Conservation (phyloP, 1,140 invertebrate genomes). For the Diuraphis noxia region DNA sequence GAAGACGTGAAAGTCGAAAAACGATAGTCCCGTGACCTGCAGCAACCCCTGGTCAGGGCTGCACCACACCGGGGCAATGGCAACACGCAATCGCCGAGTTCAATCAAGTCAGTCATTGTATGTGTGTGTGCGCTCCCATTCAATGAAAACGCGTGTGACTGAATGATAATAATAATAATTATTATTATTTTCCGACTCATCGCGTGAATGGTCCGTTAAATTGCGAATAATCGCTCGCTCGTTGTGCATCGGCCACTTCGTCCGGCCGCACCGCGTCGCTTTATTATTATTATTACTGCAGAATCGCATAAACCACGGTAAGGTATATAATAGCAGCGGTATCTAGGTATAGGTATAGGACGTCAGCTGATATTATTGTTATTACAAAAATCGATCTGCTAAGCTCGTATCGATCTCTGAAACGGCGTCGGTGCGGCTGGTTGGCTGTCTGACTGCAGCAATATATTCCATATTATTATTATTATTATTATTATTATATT, state of each 20-base stretch:
- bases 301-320: no score
- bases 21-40: not conserved
- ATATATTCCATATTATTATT: not conserved
- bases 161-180: not conserved
- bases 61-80: not conserved
- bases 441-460: not conserved
- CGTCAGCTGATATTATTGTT: no score
- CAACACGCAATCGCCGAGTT: not conserved
- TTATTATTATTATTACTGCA: no score
- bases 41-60: not conserved
- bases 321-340: no score
- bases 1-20: not conserved
- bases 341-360: no score
- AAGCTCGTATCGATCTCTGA: not conserved
- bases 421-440: not conserved
- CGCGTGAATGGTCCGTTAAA: not conserved
- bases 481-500: no score
- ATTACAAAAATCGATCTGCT: not conserved
- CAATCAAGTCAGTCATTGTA: not conserved
- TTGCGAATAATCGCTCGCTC: not conserved
- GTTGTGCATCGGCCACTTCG: no score
- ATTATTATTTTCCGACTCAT: not conserved
- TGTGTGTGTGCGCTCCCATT: not conserved
- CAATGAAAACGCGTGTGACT: not conserved
- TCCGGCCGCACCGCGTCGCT: no score